Conservation (phyloP, 2,888 invertebrate species). For the Polydrusus cervinus region DNA sequence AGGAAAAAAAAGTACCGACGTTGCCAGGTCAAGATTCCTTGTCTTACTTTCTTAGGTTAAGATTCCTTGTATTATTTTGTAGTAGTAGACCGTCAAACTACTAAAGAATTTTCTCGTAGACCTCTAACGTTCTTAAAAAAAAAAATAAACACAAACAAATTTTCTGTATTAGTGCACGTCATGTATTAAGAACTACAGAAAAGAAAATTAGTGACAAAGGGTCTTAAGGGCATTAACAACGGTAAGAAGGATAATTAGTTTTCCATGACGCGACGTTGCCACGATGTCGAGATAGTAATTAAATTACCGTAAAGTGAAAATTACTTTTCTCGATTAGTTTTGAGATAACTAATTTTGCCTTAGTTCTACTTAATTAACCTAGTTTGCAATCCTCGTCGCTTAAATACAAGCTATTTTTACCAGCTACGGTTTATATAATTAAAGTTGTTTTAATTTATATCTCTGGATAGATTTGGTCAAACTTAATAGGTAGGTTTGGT, state of each 20-base stretch:
- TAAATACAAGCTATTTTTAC: not conserved
- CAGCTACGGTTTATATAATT: not conserved
- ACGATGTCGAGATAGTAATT: not conserved
- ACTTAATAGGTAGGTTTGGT: too few species aligned
- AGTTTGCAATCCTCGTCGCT: not conserved
- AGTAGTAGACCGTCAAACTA: too few species aligned
- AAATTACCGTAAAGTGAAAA: not conserved
- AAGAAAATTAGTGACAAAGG: slow-evolving; percentile 3
- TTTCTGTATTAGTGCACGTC: too few species aligned
- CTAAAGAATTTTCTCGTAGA: too few species aligned
- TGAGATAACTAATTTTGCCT: not conserved
- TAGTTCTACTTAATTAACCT: slow-evolving; percentile 2
- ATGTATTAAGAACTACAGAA: not conserved
- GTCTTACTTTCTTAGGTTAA: too few species aligned
- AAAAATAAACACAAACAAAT: too few species aligned
- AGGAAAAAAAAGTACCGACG: too few species aligned
- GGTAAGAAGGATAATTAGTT: slow-evolving; percentile 1
- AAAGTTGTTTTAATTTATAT: not conserved
- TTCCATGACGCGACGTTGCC: not conserved
- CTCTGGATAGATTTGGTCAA: not conserved
- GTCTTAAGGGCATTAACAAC: slow-evolving; percentile 6
- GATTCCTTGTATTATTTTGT: too few species aligned
- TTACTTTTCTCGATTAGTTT: not conserved
- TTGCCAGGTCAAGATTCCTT: too few species aligned
- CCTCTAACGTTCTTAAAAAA: too few species aligned